Conservation (phyloP, 1,140 invertebrate species). For the Phymorhynchus buccinoides region DNA sequence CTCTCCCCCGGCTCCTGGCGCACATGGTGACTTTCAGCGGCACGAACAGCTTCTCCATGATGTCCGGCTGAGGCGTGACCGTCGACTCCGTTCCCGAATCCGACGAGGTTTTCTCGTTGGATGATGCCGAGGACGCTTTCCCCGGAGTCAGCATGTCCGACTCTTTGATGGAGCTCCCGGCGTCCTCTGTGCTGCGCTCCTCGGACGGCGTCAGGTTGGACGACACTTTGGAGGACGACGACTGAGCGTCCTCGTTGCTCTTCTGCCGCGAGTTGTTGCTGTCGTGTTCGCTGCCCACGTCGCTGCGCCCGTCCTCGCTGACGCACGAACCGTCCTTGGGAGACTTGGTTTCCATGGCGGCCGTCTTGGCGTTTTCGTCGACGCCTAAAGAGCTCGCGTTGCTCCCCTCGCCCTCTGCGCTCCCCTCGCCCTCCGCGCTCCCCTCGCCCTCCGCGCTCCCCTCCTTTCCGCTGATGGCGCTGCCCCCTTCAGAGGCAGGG, state of each 20-base stretch:
- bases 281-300: conserved; percentile 42
- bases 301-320: conserved; percentile 38
- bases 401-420: background rate
- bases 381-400: background rate
- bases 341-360: conserved; percentile 8
- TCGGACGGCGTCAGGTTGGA: conserved; percentile 60
- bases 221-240: conserved; percentile 50
- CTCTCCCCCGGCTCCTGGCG: background rate
- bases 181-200: conserved; percentile 58
- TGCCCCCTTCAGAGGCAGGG: conserved; percentile 24
- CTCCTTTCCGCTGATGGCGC: conserved; percentile 1
- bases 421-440: background rate
- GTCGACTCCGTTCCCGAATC: conserved; percentile 27
- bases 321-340: conserved; percentile 42
- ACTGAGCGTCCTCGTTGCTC: conserved; percentile 44
- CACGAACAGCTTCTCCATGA: conserved; percentile 49
- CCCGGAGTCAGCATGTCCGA: conserved; percentile 45
- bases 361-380: background rate
- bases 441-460: background rate
- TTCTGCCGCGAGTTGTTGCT: conserved; percentile 41
- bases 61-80: conserved; percentile 18
- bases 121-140: conserved; percentile 39
- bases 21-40: conserved; percentile 45
- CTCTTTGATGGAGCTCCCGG: conserved; percentile 60
- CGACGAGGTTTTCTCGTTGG: conserved; percentile 39